Percentiles rank a stretch among this genome's conserved stretches.
phyloP scores from a whole-genome alignment of 2,113 vertebrate genomes.

The Panthera uncia region DNA sequence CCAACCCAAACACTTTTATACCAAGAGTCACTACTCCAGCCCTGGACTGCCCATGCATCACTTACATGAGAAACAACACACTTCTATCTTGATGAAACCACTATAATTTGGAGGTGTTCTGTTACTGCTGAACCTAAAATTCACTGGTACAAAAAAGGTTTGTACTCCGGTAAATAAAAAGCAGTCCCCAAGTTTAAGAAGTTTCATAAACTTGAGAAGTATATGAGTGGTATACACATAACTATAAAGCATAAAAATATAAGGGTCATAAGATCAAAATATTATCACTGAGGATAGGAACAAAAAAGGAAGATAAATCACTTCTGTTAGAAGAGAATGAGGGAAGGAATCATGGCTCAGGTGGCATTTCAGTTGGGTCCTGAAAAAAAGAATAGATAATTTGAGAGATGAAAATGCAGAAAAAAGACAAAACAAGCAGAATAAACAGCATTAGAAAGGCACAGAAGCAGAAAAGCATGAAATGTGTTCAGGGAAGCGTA shows the following conservation, averaged over 20 bases:
- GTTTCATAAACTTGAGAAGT: not conserved
- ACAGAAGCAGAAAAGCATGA: not conserved
- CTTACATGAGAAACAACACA: not conserved
- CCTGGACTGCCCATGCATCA: not conserved
- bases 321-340: not conserved
- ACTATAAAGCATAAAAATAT: not conserved
- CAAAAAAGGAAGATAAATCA: conserved; percentile 18
- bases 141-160: not conserved
- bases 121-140: not conserved
- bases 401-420: not conserved
- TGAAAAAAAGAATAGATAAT: not conserved
- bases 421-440: not conserved
- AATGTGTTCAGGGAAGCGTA: not conserved
- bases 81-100: not conserved
- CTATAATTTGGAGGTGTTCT: not conserved
- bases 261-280: not conserved
- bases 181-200: not conserved
- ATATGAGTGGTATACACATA: not conserved
- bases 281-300: not conserved
- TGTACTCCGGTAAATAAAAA: not conserved
- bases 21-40: not conserved
- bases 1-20: not conserved
- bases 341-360: not conserved
- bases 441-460: not conserved
- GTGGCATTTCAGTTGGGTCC: not conserved